Base-by-base conservation (phyloP, 1,140 invertebrate genomes). In the Ceratosolen fusciceps region DNA sequence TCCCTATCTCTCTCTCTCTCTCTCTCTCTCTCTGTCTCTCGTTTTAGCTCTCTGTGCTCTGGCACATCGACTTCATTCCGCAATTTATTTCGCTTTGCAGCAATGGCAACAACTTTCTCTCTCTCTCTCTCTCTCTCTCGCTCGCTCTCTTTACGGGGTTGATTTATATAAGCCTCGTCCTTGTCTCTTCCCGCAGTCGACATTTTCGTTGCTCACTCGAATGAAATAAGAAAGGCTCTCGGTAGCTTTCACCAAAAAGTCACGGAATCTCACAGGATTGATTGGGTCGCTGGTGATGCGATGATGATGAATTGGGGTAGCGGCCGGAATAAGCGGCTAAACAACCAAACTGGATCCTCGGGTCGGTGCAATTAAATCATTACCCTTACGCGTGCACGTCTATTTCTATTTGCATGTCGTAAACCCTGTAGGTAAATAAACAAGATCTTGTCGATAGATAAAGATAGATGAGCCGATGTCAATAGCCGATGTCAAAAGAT, bases 81-180 rank as follows among this genome's bases (percentile, higher is more conserved):
- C 81, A 83, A 84, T 83, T 81, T 84, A 83, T 83, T 80, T 82
- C 70, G 67, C 54, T 67, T 39, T 49, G 52, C 31, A 47, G 34
- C 31, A 24, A 39, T 21, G 14, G 8, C 73, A 29, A 74, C 67
- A 56, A 75, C 77, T 74, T 74, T 83, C 78, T 78, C 70, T 26
- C 8, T 73, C 24, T 73, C 47, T 52, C 49, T 19, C 49, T 52
- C 19, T 52, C 73, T 70, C 71, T 83, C 78, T 76, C 70, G 26
- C 29, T 74, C 37, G 62, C 60, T 60, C 60, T 60, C 62, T 79
- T 71, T 74, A 58, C 67, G 70, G 75, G 54, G 81, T 82, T 60
- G 70, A 68, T 74, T 68, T 56, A 29, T 60, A 37, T 31, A 29
- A 19, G 54, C 56, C 60, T 39, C 26, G 31, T 37, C 24, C 43